Percentiles rank a stretch among this genome's conserved stretches.
These are phyloP conservation scores for Gnathochromis pfefferi DNA, from an alignment of 2,113 vertebrate species.

Conservation along the genomic window DNA sequence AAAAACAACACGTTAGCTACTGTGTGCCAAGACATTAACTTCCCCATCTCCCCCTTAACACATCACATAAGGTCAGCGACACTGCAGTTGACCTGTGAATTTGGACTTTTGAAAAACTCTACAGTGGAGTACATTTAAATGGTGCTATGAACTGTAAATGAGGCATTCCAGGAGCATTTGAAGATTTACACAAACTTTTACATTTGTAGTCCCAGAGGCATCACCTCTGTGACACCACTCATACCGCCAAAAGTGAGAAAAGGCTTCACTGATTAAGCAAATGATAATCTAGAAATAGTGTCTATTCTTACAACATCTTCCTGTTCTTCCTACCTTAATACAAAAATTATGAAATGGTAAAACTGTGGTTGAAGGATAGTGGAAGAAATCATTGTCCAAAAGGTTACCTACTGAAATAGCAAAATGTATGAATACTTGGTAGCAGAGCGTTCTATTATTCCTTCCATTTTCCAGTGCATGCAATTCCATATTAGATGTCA, in stretches of 20 bases:
- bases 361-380: not conserved
- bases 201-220: not conserved
- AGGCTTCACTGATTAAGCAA: not conserved
- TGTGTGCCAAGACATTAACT: not conserved
- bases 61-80: not conserved
- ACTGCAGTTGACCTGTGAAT: slow-evolving; percentile 14
- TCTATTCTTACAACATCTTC: not conserved
- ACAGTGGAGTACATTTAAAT: not conserved
- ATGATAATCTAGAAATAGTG: not conserved
- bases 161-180: not conserved
- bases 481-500: not conserved
- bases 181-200: not conserved
- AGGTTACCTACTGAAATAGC: not conserved
- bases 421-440: not conserved
- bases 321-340: not conserved
- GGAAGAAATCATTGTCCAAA: not conserved
- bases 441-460: not conserved
- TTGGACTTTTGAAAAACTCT: not conserved
- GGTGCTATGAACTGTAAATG: not conserved
- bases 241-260: not conserved
- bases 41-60: not conserved
- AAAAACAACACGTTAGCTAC: not conserved
- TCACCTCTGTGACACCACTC: not conserved
- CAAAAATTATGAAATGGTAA: not conserved
- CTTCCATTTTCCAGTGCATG: not conserved